Evolutionary conservation across 2,797 vertebrate genomes (phyloP), one percentile per base, ranked within the genome.

Genomic region (Lacerta bilineata): DNA sequence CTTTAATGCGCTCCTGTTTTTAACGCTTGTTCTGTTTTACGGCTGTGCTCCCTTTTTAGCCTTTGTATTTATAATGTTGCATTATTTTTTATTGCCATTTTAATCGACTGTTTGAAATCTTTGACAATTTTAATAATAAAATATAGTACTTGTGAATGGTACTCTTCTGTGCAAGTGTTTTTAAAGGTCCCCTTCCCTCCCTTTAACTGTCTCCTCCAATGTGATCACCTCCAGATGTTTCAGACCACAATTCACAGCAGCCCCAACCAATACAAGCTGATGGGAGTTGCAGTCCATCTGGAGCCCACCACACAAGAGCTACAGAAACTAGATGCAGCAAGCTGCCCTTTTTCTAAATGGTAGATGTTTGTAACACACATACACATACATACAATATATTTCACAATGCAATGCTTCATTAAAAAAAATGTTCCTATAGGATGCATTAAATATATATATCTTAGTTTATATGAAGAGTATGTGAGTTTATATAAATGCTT

Each of bases 91-190:
- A 76, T 27, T 64, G 39, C 43, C 15, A 18, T 76, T 85, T 76
- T 76, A 85, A 77, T 66, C 23, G 27, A 43, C 64, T 76, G 76
- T 85, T 11, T 17, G 84, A 76, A 41, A 85, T 72, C 25, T 66
- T 39, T 23, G 18, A 64, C 59, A 41, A 81, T 81, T 55, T 55
- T 55, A 55, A 55, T 55, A 20, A 50, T 23, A 50, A 85, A 64
- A 41, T 59, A 23, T 2, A 41, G 8, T 43, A 43, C 8, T 76
- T 76, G 10, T 20, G 27, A 71, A 59, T 5, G 27, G 59, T 4
- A 23, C 7, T 77, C 41, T 68, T 78, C 41, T 78, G 3, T 17
- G 7, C 29, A 71, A 10, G 50, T 15, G 50, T 4, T 46, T 27
- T 18, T 69, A 69, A 69, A 68, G 27, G 25, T 39, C 69, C 33